A percentile compares a stretch with the other conserved stretches of the same genome.
These are phyloP conservation scores for Daphoenositta chrysoptera DNA, from an alignment of 2,113 vertebrate species.

Conservation along the genomic window DNA sequence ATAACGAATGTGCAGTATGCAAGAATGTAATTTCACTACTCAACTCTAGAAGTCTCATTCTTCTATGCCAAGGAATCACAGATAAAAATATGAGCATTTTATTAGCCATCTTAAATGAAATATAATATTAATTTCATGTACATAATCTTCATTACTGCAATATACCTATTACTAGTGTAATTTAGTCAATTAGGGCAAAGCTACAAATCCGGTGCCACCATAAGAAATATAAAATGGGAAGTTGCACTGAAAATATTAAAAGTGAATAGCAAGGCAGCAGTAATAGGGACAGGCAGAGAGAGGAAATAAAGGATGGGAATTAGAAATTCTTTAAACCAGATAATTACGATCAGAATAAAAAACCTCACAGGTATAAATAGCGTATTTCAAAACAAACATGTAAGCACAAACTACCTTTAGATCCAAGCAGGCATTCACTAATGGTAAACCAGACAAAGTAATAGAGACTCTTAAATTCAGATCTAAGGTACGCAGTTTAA, in stretches of 20 bases:
- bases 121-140: constrained; percentile 46
- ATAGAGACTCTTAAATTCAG: not conserved
- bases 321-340: not conserved
- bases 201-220: constrained; percentile 29
- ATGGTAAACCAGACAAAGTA: not conserved
- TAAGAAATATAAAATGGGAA: constrained; percentile 8
- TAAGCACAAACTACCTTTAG: not conserved
- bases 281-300: not conserved
- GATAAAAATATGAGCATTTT: constrained; percentile 45
- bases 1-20: not conserved
- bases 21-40: not conserved
- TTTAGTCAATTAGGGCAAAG: constrained; percentile 34
- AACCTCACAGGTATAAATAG: not conserved
- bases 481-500: not conserved
- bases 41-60: not conserved
- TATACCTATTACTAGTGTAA: not conserved
- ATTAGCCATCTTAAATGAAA: constrained; percentile 49
- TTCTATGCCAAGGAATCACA: not conserved
- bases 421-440: not conserved
- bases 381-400: not conserved
- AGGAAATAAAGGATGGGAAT: not conserved
- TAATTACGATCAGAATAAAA: not conserved
- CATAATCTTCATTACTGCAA: constrained; percentile 40
- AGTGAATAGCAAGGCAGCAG: not conserved
- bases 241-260: not conserved